Percentiles rank a stretch among this genome's conserved stretches.
These are phyloP conservation scores for Motacilla alba DNA, from an alignment of 2,113 vertebrate species.

Conservation along the genomic window DNA sequence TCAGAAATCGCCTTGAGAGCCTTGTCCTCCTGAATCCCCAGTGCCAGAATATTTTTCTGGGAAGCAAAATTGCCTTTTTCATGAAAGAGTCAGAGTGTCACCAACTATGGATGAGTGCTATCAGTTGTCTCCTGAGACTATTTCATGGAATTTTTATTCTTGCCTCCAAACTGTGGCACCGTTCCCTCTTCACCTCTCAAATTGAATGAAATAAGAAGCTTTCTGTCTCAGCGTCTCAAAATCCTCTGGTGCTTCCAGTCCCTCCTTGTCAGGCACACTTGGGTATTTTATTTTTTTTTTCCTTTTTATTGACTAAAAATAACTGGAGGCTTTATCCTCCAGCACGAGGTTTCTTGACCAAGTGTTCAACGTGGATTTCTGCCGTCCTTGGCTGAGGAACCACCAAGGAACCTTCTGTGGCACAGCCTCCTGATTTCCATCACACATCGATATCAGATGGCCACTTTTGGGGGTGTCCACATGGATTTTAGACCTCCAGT, in stretches of 20 bases:
- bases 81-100: constrained; percentile 61
- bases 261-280: constrained; percentile 44
- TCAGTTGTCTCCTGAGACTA: constrained; percentile 45
- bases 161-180: constrained; percentile 59
- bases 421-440: not conserved
- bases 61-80: constrained; percentile 67
- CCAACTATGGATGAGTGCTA: constrained; percentile 63
- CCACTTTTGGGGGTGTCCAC: not conserved
- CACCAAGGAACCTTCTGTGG: not conserved
- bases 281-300: not conserved
- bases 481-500: accelerated
- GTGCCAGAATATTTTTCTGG: constrained; percentile 64
- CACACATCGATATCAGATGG: accelerated
- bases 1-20: constrained; percentile 50
- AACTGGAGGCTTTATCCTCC: not conserved
- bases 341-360: not conserved
- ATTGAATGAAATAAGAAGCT: constrained; percentile 64
- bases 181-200: constrained; percentile 60
- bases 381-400: not conserved
- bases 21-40: constrained; percentile 55
- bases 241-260: constrained; percentile 22
- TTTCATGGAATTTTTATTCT: constrained; percentile 62
- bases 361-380: not conserved
- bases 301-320: constrained; percentile 40
- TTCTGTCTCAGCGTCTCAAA: constrained; percentile 51